Conservation (phyloP, 2,113 vertebrate genomes). For the Podarcis cretensis region DNA sequence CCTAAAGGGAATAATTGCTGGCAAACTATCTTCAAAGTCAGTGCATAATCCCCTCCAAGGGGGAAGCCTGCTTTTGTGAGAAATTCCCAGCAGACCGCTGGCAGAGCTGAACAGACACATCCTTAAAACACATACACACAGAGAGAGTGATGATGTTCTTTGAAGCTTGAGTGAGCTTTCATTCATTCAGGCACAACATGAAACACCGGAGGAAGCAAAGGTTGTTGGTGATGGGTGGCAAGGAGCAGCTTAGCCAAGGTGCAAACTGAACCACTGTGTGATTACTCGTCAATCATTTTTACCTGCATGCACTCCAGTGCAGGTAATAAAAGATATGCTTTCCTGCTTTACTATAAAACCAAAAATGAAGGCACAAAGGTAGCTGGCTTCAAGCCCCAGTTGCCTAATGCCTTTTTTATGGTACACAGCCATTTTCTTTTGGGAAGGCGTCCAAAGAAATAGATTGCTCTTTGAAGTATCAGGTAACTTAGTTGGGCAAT, state of each 20-base stretch:
- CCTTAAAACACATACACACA: not conserved
- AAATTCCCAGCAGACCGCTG: constrained; percentile 53
- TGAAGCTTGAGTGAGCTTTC: constrained; percentile 60
- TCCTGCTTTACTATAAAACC: constrained; percentile 60
- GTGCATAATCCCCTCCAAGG: constrained; percentile 48
- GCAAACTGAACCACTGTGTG: constrained; percentile 36
- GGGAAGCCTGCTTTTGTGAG: constrained; percentile 55
- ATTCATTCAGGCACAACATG: constrained; percentile 54
- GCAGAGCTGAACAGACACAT: constrained; percentile 50
- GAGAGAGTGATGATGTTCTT: constrained; percentile 17
- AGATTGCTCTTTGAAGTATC: constrained; percentile 42
- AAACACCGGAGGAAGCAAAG: not conserved
- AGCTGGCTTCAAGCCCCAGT: constrained; percentile 37
- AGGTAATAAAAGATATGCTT: constrained; percentile 51
- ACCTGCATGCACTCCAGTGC: constrained; percentile 8
- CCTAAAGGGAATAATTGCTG: constrained; percentile 62
- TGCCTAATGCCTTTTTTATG: constrained; percentile 41
- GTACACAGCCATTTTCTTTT: constrained; percentile 11
- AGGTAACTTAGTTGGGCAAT: constrained; percentile 6
- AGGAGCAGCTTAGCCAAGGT: constrained; percentile 39
- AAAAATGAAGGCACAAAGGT: constrained; percentile 56
- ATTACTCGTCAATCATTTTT: constrained; percentile 42
- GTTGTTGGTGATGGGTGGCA: not conserved
- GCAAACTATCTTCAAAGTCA: constrained; percentile 51
- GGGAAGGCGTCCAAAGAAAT: not conserved